Conservation (phyloP, 2,888 invertebrate species). For the Tipula helvola region DNA sequence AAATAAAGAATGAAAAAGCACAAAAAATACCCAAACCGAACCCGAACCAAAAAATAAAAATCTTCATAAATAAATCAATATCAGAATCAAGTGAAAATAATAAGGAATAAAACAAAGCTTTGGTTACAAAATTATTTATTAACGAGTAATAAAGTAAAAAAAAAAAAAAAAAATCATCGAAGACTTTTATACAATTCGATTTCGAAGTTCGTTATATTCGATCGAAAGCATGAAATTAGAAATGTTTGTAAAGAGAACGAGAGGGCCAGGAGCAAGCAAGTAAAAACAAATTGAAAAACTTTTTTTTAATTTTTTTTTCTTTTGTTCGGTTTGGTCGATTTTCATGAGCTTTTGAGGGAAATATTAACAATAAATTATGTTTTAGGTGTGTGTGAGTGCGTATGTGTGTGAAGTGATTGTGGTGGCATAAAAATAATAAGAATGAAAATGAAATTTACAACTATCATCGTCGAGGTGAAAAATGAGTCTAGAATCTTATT, state of each 20-base stretch:
- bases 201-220: background rate
- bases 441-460: background rate
- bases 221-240: background rate
- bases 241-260: background rate
- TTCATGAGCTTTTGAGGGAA: background rate
- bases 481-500: background rate
- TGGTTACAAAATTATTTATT: background rate
- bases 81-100: background rate
- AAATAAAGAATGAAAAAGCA: background rate
- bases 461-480: background rate
- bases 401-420: background rate
- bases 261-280: background rate
- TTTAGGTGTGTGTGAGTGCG: background rate
- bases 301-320: background rate
- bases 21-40: background rate
- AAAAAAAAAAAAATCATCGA: background rate
- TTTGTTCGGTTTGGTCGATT: background rate
- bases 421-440: background rate
- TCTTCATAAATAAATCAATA: background rate
- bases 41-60: background rate
- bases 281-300: background rate
- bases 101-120: background rate
- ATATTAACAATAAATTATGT: background rate
- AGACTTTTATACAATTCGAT: background rate
- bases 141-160: background rate